Conservation (phyloP, 2,888 invertebrate species). For the Tinea trinotella region DNA sequence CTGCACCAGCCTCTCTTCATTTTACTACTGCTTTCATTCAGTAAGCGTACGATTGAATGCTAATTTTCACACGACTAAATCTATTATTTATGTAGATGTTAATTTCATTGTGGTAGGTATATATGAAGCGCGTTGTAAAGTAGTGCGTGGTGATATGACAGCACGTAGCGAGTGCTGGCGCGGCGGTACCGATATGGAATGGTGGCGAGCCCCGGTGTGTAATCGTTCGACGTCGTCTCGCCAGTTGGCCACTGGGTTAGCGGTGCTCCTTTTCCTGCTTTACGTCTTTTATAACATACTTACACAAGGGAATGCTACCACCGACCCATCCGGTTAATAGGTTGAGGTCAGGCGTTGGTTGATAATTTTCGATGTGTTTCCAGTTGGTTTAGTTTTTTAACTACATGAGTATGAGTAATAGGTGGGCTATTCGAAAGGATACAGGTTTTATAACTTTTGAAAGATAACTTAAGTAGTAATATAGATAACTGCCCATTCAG, state of each 20-base stretch:
- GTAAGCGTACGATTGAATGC: background rate
- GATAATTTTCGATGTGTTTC: background rate
- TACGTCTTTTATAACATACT: conserved; percentile 52
- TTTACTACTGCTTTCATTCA: conserved; percentile 29
- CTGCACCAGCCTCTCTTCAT: conserved; percentile 39
- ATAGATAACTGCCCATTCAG: background rate
- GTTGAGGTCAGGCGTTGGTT: conserved; percentile 4
- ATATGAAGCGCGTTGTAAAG: background rate
- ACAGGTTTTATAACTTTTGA: background rate
- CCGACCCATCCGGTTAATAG: conserved; percentile 18
- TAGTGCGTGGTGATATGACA: background rate
- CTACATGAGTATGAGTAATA: background rate
- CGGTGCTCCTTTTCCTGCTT: conserved; percentile 67
- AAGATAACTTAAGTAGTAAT: background rate
- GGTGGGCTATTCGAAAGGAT: background rate
- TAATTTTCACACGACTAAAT: conserved; percentile 20
- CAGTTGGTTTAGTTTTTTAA: background rate
- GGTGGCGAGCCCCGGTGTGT: conserved; percentile 50
- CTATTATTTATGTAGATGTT: conserved; percentile 29
- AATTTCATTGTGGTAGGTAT: background rate
- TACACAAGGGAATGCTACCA: conserved; percentile 32
- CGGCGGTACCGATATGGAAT: conserved; percentile 58
- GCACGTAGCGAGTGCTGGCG: conserved; percentile 25
- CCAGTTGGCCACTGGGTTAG: conserved; percentile 71
- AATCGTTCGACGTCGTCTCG: conserved; percentile 32